Conservation (phyloP, 2,888 invertebrate species). For the Biston stratarius region DNA sequence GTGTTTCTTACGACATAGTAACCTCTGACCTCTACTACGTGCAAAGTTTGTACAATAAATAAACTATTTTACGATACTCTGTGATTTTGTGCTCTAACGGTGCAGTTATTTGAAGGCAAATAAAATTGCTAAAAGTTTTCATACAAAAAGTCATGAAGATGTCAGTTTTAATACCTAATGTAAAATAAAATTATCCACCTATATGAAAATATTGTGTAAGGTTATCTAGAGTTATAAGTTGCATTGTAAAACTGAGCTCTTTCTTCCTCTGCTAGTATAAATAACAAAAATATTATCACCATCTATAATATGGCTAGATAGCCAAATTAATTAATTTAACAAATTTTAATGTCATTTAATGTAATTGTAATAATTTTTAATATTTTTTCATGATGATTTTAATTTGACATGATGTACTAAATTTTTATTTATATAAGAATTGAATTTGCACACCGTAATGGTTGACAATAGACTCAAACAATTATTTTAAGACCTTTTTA, state of each 20-base stretch:
- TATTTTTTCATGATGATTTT: too few species aligned
- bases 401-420: too few species aligned
- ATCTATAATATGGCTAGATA: too few species aligned
- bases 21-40: conserved; percentile 16
- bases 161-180: background rate
- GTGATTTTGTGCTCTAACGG: background rate
- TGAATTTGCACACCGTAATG: too few species aligned
- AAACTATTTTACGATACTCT: background rate
- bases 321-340: too few species aligned
- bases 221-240: background rate
- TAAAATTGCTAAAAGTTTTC: background rate
- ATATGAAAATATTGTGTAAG: background rate
- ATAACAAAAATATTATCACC: background rate
- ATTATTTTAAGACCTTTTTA: too few species aligned
- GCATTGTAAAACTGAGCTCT: background rate
- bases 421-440: too few species aligned
- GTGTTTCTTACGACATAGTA: conserved; percentile 14
- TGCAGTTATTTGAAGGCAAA: background rate
- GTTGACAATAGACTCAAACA: too few species aligned
- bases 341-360: too few species aligned
- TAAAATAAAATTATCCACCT: background rate
- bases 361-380: too few species aligned
- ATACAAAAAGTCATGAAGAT: background rate
- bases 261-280: background rate
- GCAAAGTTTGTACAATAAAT: background rate